These are phyloP conservation scores for Tricholauxania praeusta DNA, from an alignment of 2,888 invertebrate genomes.

Conservation along the genomic window DNA sequence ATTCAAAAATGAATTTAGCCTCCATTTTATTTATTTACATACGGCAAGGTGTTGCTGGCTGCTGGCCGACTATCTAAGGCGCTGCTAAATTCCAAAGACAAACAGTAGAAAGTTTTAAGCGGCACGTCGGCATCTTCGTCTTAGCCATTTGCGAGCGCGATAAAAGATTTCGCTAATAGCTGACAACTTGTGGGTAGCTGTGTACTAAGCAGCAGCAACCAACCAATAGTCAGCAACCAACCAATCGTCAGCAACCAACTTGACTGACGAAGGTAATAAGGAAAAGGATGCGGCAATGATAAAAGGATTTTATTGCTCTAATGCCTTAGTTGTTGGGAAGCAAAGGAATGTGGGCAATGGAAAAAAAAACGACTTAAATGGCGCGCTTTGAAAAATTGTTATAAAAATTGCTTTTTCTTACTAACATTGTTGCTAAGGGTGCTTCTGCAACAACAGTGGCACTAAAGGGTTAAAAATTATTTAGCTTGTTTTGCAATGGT, in stretches of 20 bases:
- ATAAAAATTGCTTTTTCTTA: too few relatives aligned
- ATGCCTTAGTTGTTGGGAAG: too few relatives aligned
- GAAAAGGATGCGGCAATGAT: not conserved
- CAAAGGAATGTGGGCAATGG: not conserved
- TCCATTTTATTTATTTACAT: too few relatives aligned
- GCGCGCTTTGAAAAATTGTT: not conserved
- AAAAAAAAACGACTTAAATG: too few relatives aligned
- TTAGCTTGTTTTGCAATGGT: slow-evolving; percentile 1
- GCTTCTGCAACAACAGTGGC: not conserved
- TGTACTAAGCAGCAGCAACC: too few relatives aligned
- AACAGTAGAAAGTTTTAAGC: not conserved
- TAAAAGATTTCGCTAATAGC: too few relatives aligned
- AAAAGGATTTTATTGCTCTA: slow-evolving; percentile 7
- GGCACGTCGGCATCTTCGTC: too few relatives aligned
- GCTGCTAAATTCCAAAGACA: slow-evolving; percentile 9
- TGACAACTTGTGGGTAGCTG: too few relatives aligned
- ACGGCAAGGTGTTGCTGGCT: not conserved
- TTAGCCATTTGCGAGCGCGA: too few relatives aligned
- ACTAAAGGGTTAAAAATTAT: slow-evolving; percentile 14
- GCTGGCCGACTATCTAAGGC: not conserved
- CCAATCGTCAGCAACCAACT: not conserved
- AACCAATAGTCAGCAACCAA: not conserved
- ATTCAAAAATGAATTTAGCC: too few relatives aligned
- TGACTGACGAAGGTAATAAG: not conserved
- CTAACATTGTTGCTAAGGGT: too few relatives aligned